Evolutionary conservation across 2,888 invertebrate genomes (phyloP), one percentile per base, ranked within the genome.

Genomic region (Falcaria lacertinaria): DNA sequence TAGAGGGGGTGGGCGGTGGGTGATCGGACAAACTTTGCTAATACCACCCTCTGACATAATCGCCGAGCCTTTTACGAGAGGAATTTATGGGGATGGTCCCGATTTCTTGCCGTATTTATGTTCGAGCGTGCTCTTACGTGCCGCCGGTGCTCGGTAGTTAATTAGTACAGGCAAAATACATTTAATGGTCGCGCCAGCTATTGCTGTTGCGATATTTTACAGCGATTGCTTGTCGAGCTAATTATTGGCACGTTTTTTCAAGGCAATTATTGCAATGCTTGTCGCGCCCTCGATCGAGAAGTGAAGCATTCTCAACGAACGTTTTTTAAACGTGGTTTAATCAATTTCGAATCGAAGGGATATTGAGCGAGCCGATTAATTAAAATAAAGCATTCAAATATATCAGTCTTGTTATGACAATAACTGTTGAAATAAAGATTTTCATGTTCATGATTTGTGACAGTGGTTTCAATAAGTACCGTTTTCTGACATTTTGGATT

Each of bases 21-120:
- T 76, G 74, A 88, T 88, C 88, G 87, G 87, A 86, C 88, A 87
- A 89, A 89, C 88, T 89, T 89, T 83, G 86, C 88, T 89, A 89
- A 89, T 88, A 89, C 89, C 88, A 89, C 89, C 88, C 88, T 78
- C 88, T 80, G 84, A 87, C 88, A 88, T 89, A 88, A 88, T 89
- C 88, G 88, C 79, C 69, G 83, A 86, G 84, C 88, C 88, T 89
- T 89, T 89, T 89, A 89, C 87, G 89, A 89, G 87, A 84, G 81
- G 86, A 88, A 88, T 88, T 89, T 88, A 89, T 89, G 84, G 78
- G 81, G 87, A 88, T 86, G 84, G 80, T 82, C 84, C 82, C 84
- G 87, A 88, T 88, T 89, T 82, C 86, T 87, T 85, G 78, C 75
- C 79, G 79, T 88, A 86, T 88, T 89, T 89, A 87, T 84, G 80